Conservation (phyloP, 2,888 invertebrate genomes). For the Hypomecis atomaria region DNA sequence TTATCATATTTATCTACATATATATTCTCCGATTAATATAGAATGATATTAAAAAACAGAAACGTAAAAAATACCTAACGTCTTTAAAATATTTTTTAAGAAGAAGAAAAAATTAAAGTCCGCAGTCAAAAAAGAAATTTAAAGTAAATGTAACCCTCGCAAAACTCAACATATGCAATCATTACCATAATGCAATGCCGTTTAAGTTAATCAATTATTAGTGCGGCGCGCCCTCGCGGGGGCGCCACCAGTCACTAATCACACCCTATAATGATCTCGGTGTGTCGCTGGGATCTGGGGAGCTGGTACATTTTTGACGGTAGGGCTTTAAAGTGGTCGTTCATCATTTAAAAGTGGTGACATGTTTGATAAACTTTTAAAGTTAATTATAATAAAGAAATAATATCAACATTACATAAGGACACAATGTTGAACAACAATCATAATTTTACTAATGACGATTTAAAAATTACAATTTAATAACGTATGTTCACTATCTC, state of each 20-base stretch:
- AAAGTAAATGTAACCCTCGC: conserved; percentile 24
- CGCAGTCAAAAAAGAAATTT: not conserved
- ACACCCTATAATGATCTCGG: conserved; percentile 67
- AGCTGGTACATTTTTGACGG: conserved; percentile 68
- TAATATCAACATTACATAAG: too few species aligned
- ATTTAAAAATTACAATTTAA: too few species aligned
- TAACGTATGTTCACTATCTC: too few species aligned
- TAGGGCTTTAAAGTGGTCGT: conserved; percentile 65
- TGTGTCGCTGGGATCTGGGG: conserved; percentile 59
- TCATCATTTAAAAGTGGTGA: conserved; percentile 66
- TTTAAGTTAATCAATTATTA: conserved; percentile 81
- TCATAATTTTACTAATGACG: too few species aligned
- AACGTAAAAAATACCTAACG: too few species aligned
- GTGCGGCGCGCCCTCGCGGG: conserved; percentile 51
- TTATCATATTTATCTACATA: too few species aligned
- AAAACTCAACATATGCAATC: conserved; percentile 77
- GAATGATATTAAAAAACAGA: too few species aligned
- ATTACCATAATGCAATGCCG: conserved; percentile 76
- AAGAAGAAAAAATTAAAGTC: too few species aligned
- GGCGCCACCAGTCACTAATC: conserved; percentile 75
- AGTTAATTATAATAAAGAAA: not conserved
- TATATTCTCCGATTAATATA: too few species aligned
- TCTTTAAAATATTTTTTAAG: too few species aligned
- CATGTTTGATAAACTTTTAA: conserved; percentile 52
- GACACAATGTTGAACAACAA: too few species aligned